phyloP scores from a whole-genome alignment of 92 coral and sea anemone species.

The Parazoanthus swiftii region DNA sequence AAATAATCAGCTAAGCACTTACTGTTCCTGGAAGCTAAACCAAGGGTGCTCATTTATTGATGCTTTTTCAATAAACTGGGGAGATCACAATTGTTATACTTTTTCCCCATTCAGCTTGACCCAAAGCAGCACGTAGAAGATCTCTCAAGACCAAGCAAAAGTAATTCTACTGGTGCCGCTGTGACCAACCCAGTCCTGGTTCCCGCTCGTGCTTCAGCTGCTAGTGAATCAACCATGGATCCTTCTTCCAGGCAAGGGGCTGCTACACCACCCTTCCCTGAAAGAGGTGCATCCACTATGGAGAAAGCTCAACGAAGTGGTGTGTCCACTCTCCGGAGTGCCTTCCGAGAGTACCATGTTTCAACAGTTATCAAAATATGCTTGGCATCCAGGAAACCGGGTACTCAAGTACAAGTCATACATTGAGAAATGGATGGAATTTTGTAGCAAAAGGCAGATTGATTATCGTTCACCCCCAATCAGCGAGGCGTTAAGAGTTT shows the following conservation, averaged over 20 bases:
- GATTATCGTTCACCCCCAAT: constrained; percentile 53
- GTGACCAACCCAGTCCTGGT: background rate
- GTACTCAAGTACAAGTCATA: constrained; percentile 42
- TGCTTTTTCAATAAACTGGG: constrained; percentile 67
- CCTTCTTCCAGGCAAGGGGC: constrained; percentile 21
- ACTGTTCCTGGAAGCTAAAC: constrained; percentile 22
- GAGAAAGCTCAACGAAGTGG: constrained; percentile 50
- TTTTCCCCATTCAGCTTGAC: constrained; percentile 61
- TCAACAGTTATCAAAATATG: constrained; percentile 47
- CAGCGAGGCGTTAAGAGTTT: constrained; percentile 41
- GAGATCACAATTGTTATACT: constrained; percentile 46
- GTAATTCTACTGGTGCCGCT: constrained; percentile 53
- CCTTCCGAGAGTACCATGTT: constrained; percentile 34
- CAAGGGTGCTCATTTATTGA: constrained; percentile 31
- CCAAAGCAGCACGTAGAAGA: constrained; percentile 55
- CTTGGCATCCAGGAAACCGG: constrained; percentile 51
- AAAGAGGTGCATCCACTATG: constrained; percentile 47
- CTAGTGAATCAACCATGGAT: constrained; percentile 20
- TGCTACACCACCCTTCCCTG: constrained; percentile 36
- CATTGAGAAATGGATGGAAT: constrained; percentile 35
- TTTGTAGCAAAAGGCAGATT: constrained; percentile 46
- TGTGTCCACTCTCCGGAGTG: constrained; percentile 58
- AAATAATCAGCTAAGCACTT: background rate
- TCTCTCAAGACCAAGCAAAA: constrained; percentile 41
- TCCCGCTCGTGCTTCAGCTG: constrained; percentile 37